Base-by-base conservation (phyloP, 2,113 vertebrate species). In the Bothrops jararaca region DNA sequence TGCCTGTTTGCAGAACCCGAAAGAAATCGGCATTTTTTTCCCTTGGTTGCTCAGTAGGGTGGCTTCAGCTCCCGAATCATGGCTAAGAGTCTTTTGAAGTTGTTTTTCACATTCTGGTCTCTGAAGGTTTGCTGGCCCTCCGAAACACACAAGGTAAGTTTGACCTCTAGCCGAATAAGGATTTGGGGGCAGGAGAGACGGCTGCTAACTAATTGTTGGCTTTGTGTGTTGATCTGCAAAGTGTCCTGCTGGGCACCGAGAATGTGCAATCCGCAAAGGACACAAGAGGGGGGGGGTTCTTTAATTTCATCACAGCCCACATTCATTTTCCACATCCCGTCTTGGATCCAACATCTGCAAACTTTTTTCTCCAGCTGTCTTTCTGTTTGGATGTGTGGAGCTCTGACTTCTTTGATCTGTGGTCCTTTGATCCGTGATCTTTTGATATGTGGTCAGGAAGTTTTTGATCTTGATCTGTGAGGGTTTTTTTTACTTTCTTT, bases 91-190 rank as follows among this genome's bases (percentile, higher is more conserved):
- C 11, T 56, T 90, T 52, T 88, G 5, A 0, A 91, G 22, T 90
- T 95, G 58, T 53, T 92, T 3, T 93, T 96, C 0, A 13, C 20
- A 0, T 4, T 95, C 94, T 94, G 97, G 69, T 92, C 96, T 57
- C 94, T 97, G 95, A 95, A 95, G 54, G 91, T 96, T 86, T 94
- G 95, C 91, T 95, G 95, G 74, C 90, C 57, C 20, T 11, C 91
- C 0, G 11, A 86, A 48, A 90, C 87, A 53, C 96, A 5, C 20
- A 93, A 96, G 97, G 98, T 98, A 96, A 96, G 97, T 94, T 0
- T 0, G 52, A 4, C 11, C 18, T 85, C 91, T 56, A 0, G 11
- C n/a, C n/a, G 18, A 39, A 8, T 80, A 94, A 89, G 1, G 9
- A 39, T 58, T 26, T n/a, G 50, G 29, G 12, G 34, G 60, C 29